Conservation (phyloP, 2,113 vertebrate species). For the Phrynocephalus versicolor region DNA sequence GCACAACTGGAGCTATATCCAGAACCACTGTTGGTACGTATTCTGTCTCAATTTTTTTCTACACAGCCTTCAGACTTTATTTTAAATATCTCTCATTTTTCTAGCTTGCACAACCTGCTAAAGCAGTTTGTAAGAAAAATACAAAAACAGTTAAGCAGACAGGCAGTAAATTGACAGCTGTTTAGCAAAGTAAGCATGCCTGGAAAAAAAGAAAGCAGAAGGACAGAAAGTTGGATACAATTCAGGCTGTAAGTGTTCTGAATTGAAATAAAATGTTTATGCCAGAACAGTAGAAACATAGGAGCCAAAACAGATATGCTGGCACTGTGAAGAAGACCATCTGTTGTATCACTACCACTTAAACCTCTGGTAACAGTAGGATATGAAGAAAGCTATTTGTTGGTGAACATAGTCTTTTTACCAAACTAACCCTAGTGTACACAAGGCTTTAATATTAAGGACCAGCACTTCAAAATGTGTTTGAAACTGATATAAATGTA, state of each 20-base stretch:
- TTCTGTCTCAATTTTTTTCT: not conserved
- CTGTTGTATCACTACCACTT: not conserved
- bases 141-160: not conserved
- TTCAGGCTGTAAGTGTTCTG: not conserved
- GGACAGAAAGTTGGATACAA: not conserved
- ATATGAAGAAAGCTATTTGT: not conserved
- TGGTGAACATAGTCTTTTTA: not conserved
- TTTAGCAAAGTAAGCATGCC: not conserved
- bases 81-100: not conserved
- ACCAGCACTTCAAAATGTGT: not conserved
- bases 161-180: not conserved
- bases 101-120: not conserved
- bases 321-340: not conserved
- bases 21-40: slow-evolving; percentile 93
- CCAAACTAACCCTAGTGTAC: not conserved
- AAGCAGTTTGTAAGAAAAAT: not conserved
- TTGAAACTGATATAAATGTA: not conserved
- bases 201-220: not conserved
- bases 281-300: not conserved
- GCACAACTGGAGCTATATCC: slow-evolving; percentile 95
- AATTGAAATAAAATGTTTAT: not conserved
- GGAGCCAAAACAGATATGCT: not conserved
- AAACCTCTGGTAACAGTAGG: not conserved
- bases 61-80: not conserved
- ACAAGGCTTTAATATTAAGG: not conserved